Conservation (phyloP, 1,140 invertebrate species). For the Triops longicaudatus region DNA sequence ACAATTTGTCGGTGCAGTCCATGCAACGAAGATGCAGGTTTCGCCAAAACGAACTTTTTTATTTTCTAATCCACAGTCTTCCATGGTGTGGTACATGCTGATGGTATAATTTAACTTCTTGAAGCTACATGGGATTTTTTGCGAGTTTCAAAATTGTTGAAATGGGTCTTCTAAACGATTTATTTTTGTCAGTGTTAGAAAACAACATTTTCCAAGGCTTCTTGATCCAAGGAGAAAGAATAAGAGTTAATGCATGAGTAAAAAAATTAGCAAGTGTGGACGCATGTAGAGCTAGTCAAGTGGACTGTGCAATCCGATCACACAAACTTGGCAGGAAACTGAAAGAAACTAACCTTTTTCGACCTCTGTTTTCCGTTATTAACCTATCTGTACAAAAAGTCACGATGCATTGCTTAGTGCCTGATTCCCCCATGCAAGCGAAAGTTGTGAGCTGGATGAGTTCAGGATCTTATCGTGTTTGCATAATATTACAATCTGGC, state of each 20-base stretch:
- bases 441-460: background rate
- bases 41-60: slow-evolving; percentile 6
- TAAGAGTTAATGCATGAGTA: background rate
- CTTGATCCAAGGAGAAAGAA: background rate
- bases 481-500: slow-evolving; percentile 12
- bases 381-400: background rate
- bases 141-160: background rate
- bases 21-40: slow-evolving; percentile 11
- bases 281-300: background rate
- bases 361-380: background rate
- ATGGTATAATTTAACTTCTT: background rate
- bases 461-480: slow-evolving; percentile 12
- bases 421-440: slow-evolving; percentile 3
- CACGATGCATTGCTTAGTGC: slow-evolving; percentile 9
- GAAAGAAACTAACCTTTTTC: background rate
- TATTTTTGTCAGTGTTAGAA: background rate
- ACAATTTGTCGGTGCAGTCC: slow-evolving; percentile 2
- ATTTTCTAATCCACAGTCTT: background rate
- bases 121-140: background rate
- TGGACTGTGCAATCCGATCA: slow-evolving; percentile 14
- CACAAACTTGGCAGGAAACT: background rate
- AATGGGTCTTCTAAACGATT: background rate
- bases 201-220: background rate
- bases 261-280: background rate
- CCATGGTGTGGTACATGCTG: slow-evolving; percentile 3